Percentiles rank a stretch among this genome's conserved stretches.
Conservation (phyloP, 2,113 vertebrate species). For the Pseudonaja textilis region DNA sequence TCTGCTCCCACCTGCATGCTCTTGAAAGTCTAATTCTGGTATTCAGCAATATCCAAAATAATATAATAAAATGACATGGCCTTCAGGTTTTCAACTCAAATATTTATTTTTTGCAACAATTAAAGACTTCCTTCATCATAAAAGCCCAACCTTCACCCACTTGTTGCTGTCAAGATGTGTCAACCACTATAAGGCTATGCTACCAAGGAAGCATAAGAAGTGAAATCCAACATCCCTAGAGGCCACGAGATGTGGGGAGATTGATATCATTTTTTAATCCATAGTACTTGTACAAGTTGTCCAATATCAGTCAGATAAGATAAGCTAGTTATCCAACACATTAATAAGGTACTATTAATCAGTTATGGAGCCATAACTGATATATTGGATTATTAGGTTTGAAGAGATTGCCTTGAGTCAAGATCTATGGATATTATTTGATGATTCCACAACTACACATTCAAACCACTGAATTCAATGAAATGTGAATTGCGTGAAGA, state of each 20-base stretch:
- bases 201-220: neutral
- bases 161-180: neutral
- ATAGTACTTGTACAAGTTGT: neutral
- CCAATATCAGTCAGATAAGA: neutral
- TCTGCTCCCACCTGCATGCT: conserved; percentile 8
- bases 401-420: neutral
- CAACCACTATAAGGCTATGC: neutral
- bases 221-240: neutral
- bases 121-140: neutral
- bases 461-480: neutral
- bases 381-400: neutral
- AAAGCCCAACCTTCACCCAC: neutral
- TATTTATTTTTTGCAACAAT: neutral
- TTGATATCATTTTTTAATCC: neutral
- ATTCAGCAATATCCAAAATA: conserved; percentile 22
- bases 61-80: neutral
- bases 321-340: neutral
- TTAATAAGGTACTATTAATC: neutral
- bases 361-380: neutral
- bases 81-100: neutral
- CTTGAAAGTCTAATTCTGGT: conserved; percentile 37
- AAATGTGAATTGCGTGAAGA: neutral
- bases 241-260: neutral
- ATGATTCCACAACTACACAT: neutral
- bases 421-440: neutral